Base-by-base conservation (phyloP, 1,140 invertebrate species). In the Apis laboriosa region DNA sequence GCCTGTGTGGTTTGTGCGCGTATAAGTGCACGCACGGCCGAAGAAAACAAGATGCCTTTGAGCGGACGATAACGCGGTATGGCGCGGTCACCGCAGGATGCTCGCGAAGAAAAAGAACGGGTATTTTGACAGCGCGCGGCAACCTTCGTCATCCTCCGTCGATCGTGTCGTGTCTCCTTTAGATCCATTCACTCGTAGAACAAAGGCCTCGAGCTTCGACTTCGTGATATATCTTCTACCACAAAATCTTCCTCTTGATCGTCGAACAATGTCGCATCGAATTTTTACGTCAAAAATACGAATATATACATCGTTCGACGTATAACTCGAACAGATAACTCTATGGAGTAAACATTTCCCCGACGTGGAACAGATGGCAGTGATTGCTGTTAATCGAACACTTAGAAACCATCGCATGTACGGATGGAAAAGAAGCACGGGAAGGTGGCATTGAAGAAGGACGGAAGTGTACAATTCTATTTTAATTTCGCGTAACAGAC, bases 91-190 rank as follows among this genome's bases (percentile, higher is more conserved):
- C 91, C 77, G 83, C 90, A 68, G 90, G 91, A 87, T 66, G 87
- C 84, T 86, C 60, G 56, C 63, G 77, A 76, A 61, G 17, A 34
- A 86, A 90, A 86, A 85, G 87, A 83, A 85, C 84, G 84, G 75
- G 86, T 92, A 91, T 93, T 93, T 92, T 93, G 92, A 93, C 92
- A 92, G 86, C 74, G 83, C 87, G 72, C 85, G 63, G 88, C 83
- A 90, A 90, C 90, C 91, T 91, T 91, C 90, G 88, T 92, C 91
- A 92, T 90, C 68, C 66, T 80, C 61, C 66, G 84, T 85, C 87
- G 86, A 88, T 86, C 84, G 75, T 12, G 58, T 63, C 77, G 61
- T 60, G 64, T 49, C 63, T 67, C 49, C 64, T 61, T 51, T 1
- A 55, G 61, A 63, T 63, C 55, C 71, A 24, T 77, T 66, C 80